These are phyloP conservation scores for Cryptus armator DNA, from an alignment of 2,888 invertebrate species.

Conservation along the genomic window DNA sequence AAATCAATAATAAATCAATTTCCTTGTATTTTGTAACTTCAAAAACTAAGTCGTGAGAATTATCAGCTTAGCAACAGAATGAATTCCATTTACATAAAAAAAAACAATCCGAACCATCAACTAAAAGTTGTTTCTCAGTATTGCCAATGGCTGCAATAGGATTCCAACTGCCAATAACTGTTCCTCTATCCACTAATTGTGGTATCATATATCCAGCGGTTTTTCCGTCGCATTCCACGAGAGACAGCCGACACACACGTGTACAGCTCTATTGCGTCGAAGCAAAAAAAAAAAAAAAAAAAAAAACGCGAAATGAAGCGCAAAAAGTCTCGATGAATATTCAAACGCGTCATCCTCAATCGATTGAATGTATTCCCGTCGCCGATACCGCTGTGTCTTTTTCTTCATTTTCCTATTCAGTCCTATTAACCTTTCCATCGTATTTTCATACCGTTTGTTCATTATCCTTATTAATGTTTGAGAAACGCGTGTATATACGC, in stretches of 20 bases:
- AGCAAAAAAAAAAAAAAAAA: constrained; percentile 23
- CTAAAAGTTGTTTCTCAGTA: too few relatives aligned
- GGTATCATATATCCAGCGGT: constrained; percentile 13
- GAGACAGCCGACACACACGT: constrained; percentile 20
- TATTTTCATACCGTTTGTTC: constrained; percentile 32
- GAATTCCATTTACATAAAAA: too few relatives aligned
- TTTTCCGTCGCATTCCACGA: constrained; percentile 39
- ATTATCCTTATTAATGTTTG: constrained; percentile 26
- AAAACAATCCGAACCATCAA: too few relatives aligned
- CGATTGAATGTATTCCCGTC: constrained; percentile 35
- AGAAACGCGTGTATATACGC: neutral
- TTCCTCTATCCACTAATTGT: constrained; percentile 8
- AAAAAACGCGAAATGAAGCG: constrained; percentile 22
- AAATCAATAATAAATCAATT: too few relatives aligned
- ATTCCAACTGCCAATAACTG: neutral
- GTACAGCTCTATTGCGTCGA: constrained; percentile 28
- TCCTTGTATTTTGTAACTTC: too few relatives aligned
- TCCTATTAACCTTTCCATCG: neutral
- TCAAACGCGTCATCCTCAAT: constrained; percentile 43
- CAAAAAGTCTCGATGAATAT: constrained; percentile 51
- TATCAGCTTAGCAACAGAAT: too few relatives aligned
- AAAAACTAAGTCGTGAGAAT: too few relatives aligned
- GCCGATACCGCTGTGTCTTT: neutral
- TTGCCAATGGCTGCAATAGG: too few relatives aligned
- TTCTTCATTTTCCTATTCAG: neutral